Evolutionary conservation across 2,797 vertebrate species (phyloP).

Genomic region (Amniataba percoides): DNA sequence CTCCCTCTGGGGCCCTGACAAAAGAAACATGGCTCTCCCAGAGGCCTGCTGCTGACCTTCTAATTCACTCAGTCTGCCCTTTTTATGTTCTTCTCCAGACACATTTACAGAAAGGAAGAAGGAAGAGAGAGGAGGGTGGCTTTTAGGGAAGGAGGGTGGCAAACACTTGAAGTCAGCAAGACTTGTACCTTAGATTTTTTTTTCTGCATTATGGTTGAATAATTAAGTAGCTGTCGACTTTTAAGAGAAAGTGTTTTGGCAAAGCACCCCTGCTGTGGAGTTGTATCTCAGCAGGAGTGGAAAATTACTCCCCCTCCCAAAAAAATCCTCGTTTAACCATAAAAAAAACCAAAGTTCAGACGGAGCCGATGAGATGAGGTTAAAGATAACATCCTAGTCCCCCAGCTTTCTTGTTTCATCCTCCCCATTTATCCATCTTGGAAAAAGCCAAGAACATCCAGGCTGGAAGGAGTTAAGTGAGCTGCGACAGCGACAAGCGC

Average conservation of each 20-base stretch:
- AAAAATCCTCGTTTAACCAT: background rate
- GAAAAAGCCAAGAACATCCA: slow-evolving; percentile 68
- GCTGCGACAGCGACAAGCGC: slow-evolving; percentile 86
- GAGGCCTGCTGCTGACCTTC: slow-evolving; percentile 88
- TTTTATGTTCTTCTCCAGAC: slow-evolving; percentile 84
- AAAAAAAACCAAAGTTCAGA: background rate
- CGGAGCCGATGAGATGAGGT: slow-evolving; percentile 22
- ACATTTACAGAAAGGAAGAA: slow-evolving; percentile 76
- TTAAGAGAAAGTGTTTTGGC: background rate
- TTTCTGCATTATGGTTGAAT: slow-evolving; percentile 31
- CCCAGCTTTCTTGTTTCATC: background rate
- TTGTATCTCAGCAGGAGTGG: background rate
- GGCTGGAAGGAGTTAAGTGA: slow-evolving; percentile 90
- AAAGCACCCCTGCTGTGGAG: background rate
- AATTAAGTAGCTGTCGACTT: slow-evolving; percentile 31
- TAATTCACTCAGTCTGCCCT: slow-evolving; percentile 86
- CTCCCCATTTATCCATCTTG: slow-evolving; percentile 44
- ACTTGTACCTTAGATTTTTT: slow-evolving; percentile 23
- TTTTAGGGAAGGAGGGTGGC: slow-evolving; percentile 45
- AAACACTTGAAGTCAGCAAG: slow-evolving; percentile 58
- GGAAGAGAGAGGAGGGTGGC: slow-evolving; percentile 45
- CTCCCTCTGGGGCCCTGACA: slow-evolving; percentile 83
- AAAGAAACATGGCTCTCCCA: slow-evolving; percentile 88
- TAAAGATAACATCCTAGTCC: slow-evolving; percentile 19
- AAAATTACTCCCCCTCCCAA: background rate